Base-by-base conservation (phyloP, 2,797 vertebrate genomes). In the Tadarida brasiliensis region DNA sequence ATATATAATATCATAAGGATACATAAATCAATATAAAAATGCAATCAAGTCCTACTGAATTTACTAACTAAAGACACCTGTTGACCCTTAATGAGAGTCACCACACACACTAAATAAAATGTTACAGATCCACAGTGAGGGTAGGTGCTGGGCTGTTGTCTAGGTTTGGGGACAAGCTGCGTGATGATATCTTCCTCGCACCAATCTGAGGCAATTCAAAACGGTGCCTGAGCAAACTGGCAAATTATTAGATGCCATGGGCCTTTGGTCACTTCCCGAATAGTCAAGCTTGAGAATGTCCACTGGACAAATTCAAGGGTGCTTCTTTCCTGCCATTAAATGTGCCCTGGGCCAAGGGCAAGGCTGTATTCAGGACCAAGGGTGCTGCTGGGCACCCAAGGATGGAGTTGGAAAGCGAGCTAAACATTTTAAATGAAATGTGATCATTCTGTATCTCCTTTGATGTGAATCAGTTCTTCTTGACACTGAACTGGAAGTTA, bases 61-160 rank as follows among this genome's bases (percentile, higher is more conserved):
- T 26, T 22, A 12, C 20, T 16, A 87, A 74, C 47, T 61, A 30
- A 70, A 77, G 70, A 76, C 65, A 63, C 57, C 63, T 11, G 0
- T 14, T 39, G 92, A 81, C 63, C 28, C 44, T 90, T 68, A 74
- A 84, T 20, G 78, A 70, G 73, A 78, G 15, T 82, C 44, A 70
- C 49, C 8, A 56, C 67, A 71, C 88, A 73, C 49, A 51, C 83
- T 82, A 82, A 47, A 80, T 68, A 83, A 92, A 59, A 82, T 87
- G 57, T 81, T 61, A 74, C 67, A 20, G 35, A 11, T 67, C 65
- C 39, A 49, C 61, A 70, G 39, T 0, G 17, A 86, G 28, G 59
- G n/a, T 24, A 57, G 19, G 68, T 44, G 56, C 76, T 16, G 1
- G 63, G 35, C 80, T 87, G 68, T 67, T 68, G 73, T 35, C 51